Base-by-base conservation (phyloP, 2,888 invertebrate species). In the Ariolimax columbianus region DNA sequence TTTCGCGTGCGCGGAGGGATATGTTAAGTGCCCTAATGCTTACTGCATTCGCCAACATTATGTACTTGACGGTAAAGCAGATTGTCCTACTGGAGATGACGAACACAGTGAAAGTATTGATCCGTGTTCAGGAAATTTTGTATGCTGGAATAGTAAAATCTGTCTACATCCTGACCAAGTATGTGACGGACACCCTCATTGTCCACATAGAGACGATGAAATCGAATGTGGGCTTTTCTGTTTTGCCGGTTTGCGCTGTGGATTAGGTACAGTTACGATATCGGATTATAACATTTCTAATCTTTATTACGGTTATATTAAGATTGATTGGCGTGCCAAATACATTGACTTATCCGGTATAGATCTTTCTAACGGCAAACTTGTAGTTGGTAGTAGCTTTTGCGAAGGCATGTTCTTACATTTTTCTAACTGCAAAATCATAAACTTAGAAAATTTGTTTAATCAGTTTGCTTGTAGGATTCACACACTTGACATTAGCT, bases 101-200 rank as follows among this genome's bases (percentile, higher is more conserved):
- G 79, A 79, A 38, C 36, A 33, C 6, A 7, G 3, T 59, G 14
- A 36, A 7, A 7, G 19, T 11, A 30, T 38, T 33, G 33, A 7
- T 36, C 30, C 36, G 7, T 77, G 77, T 30, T 33, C 9, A 1
- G 59, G 77, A 33, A 59, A 77, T 26, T 77, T 77, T 26, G 77
- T n/a, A 0, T 77, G 77, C 59, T 75, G 43, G 75, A 36, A 14
- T 1, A n/a, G n/a, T n/a, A n/a, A n/a, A n/a, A n/a, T n/a, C n/a
- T n/a, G n/a, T n/a, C n/a, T n/a, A n/a, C n/a, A 82, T 55, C 82
- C 82, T 36, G 82, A 82, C 59, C 73, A 33, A n/a, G 72, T 82
- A 2, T 82, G 82, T 82, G 82, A 82, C 55, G 82, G 73, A 38
- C 33, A 38, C 43, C 14, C 36, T 33, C 38, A 82, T 9, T n/a